Evolutionary conservation across 1,140 invertebrate species (phyloP).

Genomic region (Euglossa dilemma): DNA sequence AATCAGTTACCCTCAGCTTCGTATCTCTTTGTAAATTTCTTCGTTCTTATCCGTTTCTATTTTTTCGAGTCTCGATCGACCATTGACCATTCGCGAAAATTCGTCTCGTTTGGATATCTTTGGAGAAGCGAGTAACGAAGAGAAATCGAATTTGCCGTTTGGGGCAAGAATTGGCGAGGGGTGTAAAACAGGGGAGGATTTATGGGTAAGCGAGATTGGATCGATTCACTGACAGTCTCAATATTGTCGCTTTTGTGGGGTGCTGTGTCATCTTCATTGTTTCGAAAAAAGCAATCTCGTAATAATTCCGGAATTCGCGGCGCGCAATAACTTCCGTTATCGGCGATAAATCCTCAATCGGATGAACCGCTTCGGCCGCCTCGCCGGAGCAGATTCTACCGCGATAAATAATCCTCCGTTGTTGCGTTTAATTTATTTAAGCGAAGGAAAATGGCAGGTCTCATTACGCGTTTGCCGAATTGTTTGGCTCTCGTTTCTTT

Average conservation of each 20-base stretch:
- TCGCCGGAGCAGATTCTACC: not conserved
- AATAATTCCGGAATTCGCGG: constrained; percentile 55
- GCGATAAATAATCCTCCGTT: constrained; percentile 1
- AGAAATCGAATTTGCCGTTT: not conserved
- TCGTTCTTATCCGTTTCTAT: no score
- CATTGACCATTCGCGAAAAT: no score
- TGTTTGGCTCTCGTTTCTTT: no score
- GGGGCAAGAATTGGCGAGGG: not conserved
- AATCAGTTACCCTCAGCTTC: no score
- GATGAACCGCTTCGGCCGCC: not conserved
- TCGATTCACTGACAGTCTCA: constrained; percentile 12
- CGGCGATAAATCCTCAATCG: constrained; percentile 39
- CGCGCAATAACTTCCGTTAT: constrained; percentile 29
- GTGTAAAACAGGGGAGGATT: not conserved
- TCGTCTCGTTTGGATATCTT: no score
- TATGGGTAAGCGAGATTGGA: constrained; percentile 14
- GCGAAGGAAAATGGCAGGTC: not conserved
- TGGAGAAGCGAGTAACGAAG: not conserved
- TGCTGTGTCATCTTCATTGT: constrained; percentile 30
- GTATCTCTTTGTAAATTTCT: no score
- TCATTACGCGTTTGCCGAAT: not conserved
- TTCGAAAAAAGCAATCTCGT: constrained; percentile 34
- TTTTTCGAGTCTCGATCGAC: no score
- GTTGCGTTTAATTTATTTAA: constrained; percentile 8
- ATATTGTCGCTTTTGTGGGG: constrained; percentile 10